Conservation (phyloP, 2,113 vertebrate genomes). For the Pedionomus torquatus region DNA sequence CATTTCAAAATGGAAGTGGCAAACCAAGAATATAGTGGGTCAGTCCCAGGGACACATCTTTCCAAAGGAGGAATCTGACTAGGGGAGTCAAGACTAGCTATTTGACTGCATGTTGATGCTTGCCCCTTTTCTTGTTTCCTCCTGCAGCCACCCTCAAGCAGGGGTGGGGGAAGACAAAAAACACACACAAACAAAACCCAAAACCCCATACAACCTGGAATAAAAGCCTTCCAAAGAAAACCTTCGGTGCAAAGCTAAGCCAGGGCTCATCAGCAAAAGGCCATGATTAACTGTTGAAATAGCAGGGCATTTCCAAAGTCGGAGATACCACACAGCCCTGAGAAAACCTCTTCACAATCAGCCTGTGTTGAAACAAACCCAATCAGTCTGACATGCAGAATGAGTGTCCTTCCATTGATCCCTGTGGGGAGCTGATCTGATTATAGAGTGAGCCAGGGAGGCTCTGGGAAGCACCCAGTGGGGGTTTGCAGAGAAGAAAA, state of each 20-base stretch:
- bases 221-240: background rate
- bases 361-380: constrained; percentile 60
- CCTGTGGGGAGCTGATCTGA: constrained; percentile 10
- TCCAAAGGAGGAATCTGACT: background rate
- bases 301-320: background rate
- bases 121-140: background rate
- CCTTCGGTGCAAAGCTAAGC: background rate
- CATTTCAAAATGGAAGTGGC: background rate
- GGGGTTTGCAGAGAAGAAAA: background rate
- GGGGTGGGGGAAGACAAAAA: background rate
- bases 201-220: background rate
- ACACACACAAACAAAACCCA: background rate
- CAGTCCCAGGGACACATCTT: background rate
- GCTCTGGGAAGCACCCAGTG: background rate
- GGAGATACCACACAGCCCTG: background rate
- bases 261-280: constrained; percentile 14
- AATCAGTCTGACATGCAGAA: constrained; percentile 40
- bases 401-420: constrained; percentile 1
- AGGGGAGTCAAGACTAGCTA: background rate
- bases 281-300: constrained; percentile 7
- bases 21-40: background rate
- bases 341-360: constrained; percentile 59
- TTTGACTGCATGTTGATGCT: background rate
- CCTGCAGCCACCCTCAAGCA: background rate
- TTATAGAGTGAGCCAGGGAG: constrained; percentile 2